Base-by-base conservation (phyloP, 2,113 vertebrate genomes). In the Hippocampus abdominalis region DNA sequence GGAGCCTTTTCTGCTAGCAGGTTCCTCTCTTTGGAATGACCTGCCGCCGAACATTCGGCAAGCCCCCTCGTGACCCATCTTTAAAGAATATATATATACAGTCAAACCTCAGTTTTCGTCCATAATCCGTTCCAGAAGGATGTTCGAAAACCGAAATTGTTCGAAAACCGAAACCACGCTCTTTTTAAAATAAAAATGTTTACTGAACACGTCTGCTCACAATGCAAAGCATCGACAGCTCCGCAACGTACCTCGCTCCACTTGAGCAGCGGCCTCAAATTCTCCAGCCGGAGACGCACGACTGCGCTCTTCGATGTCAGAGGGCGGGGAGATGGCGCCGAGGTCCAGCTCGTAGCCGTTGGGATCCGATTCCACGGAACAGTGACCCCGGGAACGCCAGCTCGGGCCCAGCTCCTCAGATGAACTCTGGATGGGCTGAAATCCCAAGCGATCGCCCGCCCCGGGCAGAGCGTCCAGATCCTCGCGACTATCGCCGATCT, bases 401-500 rank as follows among this genome's bases (percentile, higher is more conserved):
- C 71, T 72, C 18, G 16, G 84, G 18, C 74, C 79, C n/a, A 87
- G 68, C 57, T 91, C 84, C 27, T 89, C 88, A n/a, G 88, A 86
- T 0, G 88, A 89, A 64, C 86, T 89, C 71, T 88, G 85, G 27
- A 91, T 91, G 25, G 90, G 87, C 73, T 88, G 86, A 70, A 90
- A 91, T n/a, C 87, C 85, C 13, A 2, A 7, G 29, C 54, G 27
- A 7, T 88, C 71, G 10, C 75, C 70, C 0, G 1, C 44, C 25
- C 62, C 66, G 2, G 57, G 76, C 0, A 70, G 73, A 18, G 77
- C 46, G 0, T 87, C 88, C 70, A 89, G 73, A 69, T 91, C 88
- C 56, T 91, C 90, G 68, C 61, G 72, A 66, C 86, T 90, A 71
- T 91, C 88, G 70, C 90, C 89, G 57, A 90, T 86, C 74, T 91